Conservation (phyloP, 2,113 vertebrate genomes). For the Falco punctatus region DNA sequence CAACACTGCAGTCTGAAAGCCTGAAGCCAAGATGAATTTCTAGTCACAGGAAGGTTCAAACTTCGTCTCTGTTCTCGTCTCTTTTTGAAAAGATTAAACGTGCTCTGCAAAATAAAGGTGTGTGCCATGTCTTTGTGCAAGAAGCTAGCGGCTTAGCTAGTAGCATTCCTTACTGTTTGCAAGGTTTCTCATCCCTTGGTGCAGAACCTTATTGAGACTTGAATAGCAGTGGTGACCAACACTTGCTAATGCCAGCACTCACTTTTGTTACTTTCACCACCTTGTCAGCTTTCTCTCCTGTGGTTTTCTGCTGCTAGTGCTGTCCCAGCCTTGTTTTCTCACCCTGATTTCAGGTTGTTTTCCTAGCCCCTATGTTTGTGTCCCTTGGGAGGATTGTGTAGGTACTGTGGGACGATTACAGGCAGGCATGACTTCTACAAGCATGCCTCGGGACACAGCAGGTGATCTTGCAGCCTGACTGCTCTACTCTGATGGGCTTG, state of each 20-base stretch:
- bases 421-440: not conserved
- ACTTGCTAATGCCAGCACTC: not conserved
- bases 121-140: slow-evolving; percentile 70
- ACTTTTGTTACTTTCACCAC: not conserved
- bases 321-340: not conserved
- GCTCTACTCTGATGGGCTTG: not conserved
- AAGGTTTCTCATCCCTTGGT: not conserved
- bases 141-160: slow-evolving; percentile 8
- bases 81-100: slow-evolving; percentile 75
- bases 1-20: not conserved
- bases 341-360: not conserved
- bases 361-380: not conserved
- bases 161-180: not conserved
- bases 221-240: not conserved
- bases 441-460: not conserved
- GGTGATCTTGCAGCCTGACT: not conserved
- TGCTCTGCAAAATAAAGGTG: slow-evolving; percentile 77
- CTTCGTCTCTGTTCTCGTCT: slow-evolving; percentile 62
- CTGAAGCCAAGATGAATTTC: slow-evolving; percentile 49
- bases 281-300: not conserved
- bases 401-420: not conserved
- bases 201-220: not conserved
- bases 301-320: not conserved
- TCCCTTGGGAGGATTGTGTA: not conserved
- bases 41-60: slow-evolving; percentile 58